phyloP scores from a whole-genome alignment of 2,888 invertebrate genomes.

The Tigriopus californicus region DNA sequence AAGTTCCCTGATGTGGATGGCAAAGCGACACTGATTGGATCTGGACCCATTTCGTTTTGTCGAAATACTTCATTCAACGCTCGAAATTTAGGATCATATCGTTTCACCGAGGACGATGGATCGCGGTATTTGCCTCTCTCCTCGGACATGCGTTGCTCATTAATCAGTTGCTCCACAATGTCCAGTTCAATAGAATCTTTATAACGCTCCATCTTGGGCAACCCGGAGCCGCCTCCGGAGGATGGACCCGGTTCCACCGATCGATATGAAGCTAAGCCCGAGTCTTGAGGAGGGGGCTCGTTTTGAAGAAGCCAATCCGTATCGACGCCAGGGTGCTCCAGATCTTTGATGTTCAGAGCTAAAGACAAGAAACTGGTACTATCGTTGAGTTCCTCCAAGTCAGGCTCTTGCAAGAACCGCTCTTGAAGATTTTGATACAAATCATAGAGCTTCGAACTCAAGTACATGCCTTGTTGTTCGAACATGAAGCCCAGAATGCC shows the following conservation, averaged over 20 bases:
- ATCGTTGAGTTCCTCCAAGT: conserved; percentile 8
- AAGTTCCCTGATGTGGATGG: no score
- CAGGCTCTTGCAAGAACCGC: conserved; percentile 28
- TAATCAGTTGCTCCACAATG: conserved; percentile 10
- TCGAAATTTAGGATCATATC: conserved; percentile 15
- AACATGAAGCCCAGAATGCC: neutral
- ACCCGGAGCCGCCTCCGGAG: neutral
- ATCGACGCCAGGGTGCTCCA: conserved; percentile 11
- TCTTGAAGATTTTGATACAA: conserved; percentile 32
- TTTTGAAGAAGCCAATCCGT: neutral
- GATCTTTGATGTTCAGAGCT: conserved; percentile 13
- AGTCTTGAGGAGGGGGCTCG: conserved; percentile 1
- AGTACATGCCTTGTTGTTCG: neutral
- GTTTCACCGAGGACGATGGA: neutral
- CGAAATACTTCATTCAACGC: conserved; percentile 8
- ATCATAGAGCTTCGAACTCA: conserved; percentile 18
- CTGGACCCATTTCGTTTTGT: neutral
- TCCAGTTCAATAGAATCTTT: neutral
- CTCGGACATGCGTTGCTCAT: conserved; percentile 4
- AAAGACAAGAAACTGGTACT: conserved; percentile 5
- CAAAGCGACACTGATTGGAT: no score
- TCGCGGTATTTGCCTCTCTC: conserved; percentile 2
- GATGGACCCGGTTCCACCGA: neutral
- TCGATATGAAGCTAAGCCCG: neutral
- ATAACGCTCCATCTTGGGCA: neutral